Evolutionary conservation across 2,113 vertebrate species (phyloP), one percentile per base, ranked within the genome.

Genomic region (Periophthalmodon schlosseri): DNA sequence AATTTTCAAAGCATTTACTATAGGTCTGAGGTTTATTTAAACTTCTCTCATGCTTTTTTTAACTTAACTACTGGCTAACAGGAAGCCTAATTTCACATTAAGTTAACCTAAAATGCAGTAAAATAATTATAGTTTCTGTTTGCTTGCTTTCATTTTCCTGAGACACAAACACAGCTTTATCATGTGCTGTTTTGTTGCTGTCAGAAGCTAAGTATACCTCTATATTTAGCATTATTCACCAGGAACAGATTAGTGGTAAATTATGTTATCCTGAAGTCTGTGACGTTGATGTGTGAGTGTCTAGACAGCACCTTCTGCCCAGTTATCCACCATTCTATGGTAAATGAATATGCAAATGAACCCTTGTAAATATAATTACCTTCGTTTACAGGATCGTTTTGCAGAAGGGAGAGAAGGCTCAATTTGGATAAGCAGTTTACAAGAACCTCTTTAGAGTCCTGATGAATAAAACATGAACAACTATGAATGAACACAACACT

Each of bases 381-480:
- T 67, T 50, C 54, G 67, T 9, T 21, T 56, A 36, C 24, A 57
- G 66, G 69, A 64, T 57, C 44, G 44, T 18, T 58, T 34, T 69
- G 69, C 69, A 52, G 56, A 66, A 64, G 16, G n/a, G 65, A 28
- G 74, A 47, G 15, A 69, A 72, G 61, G 63, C 57, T 84, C 24
- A n/a, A 73, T 79, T 46, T 9, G 0, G 39, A 56, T 75, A 50
- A 75, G 46, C 71, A 79, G 34, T 79, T 77, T 52, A 72, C 58
- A 71, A 34, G 6, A 78, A 75, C n/a, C 52, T 68, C 63, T 65
- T 65, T n/a, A 44, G 57, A 3, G 66, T 16, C 28, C 5, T 3
- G 67, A 76, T 78, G 61, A 84, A 70, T 78, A 81, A 84, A 68
- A 54, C 72, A 74, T 75, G 52, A 81, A 71, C 49, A 24, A 66